Evolutionary conservation across 2,797 vertebrate species (phyloP), one percentile per base, ranked within the genome.

Genomic region (Macropus fuliginosus): DNA sequence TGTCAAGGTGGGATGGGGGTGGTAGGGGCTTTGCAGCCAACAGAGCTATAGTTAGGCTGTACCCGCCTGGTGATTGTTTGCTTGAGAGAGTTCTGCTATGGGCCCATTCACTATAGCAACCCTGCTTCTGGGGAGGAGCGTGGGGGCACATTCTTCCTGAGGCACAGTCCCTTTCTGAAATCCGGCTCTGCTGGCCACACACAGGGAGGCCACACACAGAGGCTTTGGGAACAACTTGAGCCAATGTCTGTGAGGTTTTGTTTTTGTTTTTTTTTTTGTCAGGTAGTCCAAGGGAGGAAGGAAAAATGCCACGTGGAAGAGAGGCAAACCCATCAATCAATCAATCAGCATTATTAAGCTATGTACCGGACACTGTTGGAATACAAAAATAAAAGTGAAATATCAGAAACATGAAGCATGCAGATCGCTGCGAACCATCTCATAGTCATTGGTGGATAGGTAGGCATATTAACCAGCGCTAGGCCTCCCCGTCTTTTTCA

Each of bases 91-190:
- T 89, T 92, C 81, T 95, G 93, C 94, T 50, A 52, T 94, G 91
- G 92, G 55, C 34, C 81, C 28, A 46, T 89, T 94, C 96, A 96
- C 95, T 97, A 57, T 93, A 96, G 94, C 95, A 97, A 62, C 91
- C 55, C 74, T 95, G 96, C 55, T 94, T 96, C 90, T 59, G 95
- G 87, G 52, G 95, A 94, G 81, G 81, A 94, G 66, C 91, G 56
- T 90, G 93, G 74, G 54, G 93, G 87, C 55, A 93, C 92, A 56
- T 34, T 89, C 54, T 92, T 90, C 91, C 92, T 59, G 54, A 21
- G 14, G 5, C 54, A 54, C 34, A 93, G 18, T 94, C 90, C 52
- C 57, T 74, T 46, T 90, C 14, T 55, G 57, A 24, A 55, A 57
- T 90, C 81, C 92, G 57, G 56, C 50, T 66, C 34, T 40, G 56